Evolutionary conservation across 2,113 vertebrate species (phyloP).

Genomic region (Sisor rabdophorus): DNA sequence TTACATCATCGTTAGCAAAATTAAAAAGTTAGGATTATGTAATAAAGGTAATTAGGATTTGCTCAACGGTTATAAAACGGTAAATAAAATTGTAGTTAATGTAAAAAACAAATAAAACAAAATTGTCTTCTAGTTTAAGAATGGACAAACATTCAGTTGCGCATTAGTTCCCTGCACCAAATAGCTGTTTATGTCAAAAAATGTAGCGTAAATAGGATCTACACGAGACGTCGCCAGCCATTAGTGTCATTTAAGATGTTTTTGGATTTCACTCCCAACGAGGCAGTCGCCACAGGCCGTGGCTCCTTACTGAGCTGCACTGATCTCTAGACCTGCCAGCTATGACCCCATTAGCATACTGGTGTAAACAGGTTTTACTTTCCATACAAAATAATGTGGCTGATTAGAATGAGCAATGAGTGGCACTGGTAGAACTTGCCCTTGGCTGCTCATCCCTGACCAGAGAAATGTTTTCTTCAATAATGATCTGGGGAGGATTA

Average conservation of each 20-base stretch:
- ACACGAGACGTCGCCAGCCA: conserved; percentile 42
- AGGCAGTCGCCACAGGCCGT: conserved; percentile 37
- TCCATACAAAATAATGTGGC: conserved; percentile 41
- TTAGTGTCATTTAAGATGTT: conserved; percentile 48
- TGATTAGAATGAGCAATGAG: conserved; percentile 28
- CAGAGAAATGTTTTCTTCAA: conserved; percentile 24
- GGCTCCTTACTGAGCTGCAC: conserved; percentile 39
- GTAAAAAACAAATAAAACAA: too few species aligned
- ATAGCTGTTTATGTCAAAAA: conserved; percentile 32
- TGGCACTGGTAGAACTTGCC: conserved; percentile 35
- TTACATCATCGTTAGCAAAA: conserved; percentile 71
- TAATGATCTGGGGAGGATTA: conserved; percentile 43
- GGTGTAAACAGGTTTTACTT: conserved; percentile 44
- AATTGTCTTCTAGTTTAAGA: not conserved
- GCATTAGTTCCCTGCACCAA: conserved; percentile 12
- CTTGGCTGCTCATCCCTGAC: conserved; percentile 33
- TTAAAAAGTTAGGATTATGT: conserved; percentile 64
- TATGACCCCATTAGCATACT: conserved; percentile 53
- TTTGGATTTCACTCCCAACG: conserved; percentile 29
- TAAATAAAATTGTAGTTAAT: conserved; percentile 28
- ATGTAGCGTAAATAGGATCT: conserved; percentile 43
- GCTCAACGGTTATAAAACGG: conserved; percentile 67
- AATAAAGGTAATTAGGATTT: conserved; percentile 74
- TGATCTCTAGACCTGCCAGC: conserved; percentile 50
- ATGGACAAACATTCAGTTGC: not conserved